A percentile compares a stretch with the other conserved stretches of the same genome.
These are phyloP conservation scores for Xenops minutus DNA, from an alignment of 2,797 vertebrate species.

Conservation along the genomic window DNA sequence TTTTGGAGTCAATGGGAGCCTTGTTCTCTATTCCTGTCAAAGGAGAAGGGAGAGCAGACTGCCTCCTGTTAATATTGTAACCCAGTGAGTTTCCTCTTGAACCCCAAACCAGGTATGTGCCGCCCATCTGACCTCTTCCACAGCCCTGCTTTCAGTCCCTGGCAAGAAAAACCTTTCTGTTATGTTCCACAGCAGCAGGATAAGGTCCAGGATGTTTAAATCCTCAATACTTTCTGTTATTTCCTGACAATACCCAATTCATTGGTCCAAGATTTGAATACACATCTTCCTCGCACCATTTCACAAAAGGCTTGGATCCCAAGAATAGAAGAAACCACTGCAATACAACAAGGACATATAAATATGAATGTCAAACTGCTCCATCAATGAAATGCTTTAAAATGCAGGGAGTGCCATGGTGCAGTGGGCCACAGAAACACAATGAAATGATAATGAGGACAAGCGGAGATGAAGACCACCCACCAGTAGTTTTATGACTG, in stretches of 20 bases:
- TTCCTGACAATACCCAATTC: conserved; percentile 56
- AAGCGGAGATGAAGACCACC: conserved; percentile 72
- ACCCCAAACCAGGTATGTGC: neutral
- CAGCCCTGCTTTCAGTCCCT: neutral
- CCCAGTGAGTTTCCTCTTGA: neutral
- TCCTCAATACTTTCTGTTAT: conserved; percentile 54
- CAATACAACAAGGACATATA: conserved; percentile 70
- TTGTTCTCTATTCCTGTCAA: neutral
- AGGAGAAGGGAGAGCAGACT: neutral
- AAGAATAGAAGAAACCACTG: conserved; percentile 65
- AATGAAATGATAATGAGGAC: conserved; percentile 78
- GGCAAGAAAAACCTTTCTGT: neutral
- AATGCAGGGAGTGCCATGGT: conserved; percentile 70
- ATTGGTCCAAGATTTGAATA: conserved; percentile 63
- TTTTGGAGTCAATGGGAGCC: neutral
- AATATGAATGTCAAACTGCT: conserved; percentile 79
- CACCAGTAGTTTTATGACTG: conserved; percentile 77
- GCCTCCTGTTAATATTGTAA: neutral
- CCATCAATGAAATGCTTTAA: conserved; percentile 68
- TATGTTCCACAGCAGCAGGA: conserved; percentile 7
- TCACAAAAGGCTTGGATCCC: conserved; percentile 63
- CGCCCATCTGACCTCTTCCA: conserved; percentile 46
- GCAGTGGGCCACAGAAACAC: conserved; percentile 68
- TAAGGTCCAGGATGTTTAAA: conserved; percentile 34
- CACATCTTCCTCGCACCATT: conserved; percentile 60